Conservation (phyloP, 2,797 vertebrate species). For the Margarornis squamiger region DNA sequence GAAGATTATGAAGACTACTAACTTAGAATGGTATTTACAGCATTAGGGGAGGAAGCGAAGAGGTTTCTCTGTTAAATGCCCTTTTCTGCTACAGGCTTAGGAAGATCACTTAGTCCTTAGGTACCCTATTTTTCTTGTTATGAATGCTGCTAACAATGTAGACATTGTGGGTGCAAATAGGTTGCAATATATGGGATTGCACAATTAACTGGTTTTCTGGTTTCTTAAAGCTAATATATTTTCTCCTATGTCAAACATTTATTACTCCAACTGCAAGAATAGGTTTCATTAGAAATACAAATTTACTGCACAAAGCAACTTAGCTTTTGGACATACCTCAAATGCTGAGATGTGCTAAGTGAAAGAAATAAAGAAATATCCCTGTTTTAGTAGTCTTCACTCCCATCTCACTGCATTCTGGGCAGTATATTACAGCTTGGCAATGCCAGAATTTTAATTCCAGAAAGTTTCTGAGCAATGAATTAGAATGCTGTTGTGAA, state of each 20-base stretch:
- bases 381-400: not conserved
- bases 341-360: not conserved
- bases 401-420: not conserved
- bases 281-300: not conserved
- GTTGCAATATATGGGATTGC: not conserved
- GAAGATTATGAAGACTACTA: not conserved
- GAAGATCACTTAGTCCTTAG: not conserved
- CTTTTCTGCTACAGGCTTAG: not conserved
- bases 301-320: not conserved
- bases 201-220: not conserved
- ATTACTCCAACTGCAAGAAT: not conserved
- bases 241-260: not conserved
- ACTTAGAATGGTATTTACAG: not conserved
- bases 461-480: not conserved
- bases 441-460: not conserved
- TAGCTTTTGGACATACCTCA: not conserved
- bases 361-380: not conserved
- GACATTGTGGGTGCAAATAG: not conserved
- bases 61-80: not conserved
- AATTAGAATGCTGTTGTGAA: not conserved
- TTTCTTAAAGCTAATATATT: not conserved
- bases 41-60: not conserved
- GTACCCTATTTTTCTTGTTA: not conserved
- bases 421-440: not conserved
- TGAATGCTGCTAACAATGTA: not conserved